Evolutionary conservation across 2,113 vertebrate species (phyloP), one percentile per base, ranked within the genome.

Genomic region (Tyto alba): DNA sequence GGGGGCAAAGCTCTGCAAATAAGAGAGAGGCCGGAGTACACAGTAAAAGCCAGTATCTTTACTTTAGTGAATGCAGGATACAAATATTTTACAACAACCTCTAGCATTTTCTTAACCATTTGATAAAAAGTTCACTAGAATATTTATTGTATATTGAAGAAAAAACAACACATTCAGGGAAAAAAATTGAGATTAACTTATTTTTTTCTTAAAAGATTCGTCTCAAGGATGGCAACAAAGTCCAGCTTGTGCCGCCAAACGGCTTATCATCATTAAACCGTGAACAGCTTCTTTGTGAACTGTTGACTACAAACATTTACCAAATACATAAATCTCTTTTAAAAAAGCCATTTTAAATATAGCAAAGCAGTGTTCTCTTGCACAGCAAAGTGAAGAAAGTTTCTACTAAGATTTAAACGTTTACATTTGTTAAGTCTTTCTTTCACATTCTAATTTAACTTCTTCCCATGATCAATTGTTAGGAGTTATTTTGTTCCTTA

Each of bases 181-280:
- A 98, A 99, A 98, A 98, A 99, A 98, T 97, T 98, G 98, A 98
- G 98, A 99, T 99, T 98, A 99, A 99, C 98, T 99, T 99, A 98
- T 98, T 98, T 98, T 97, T 97, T 98, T 98, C 98, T 98, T 98
- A 99, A 99, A 99, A 98, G 98, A 98, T 99, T 98, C 97, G 97
- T 99, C 98, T 99, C 98, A 98, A 98, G 98, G 98, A 99, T 99
- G 99, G 99, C 99, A 99, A 99, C 99, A 99, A 99, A 99, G 99
- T 99, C 99, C 99, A 99, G 99, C 99, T 99, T 99, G 98, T 99
- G 99, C 99, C 98, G 99, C 99, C 99, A 99, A 99, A 98, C 98
- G 98, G 99, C 99, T 98, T 98, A 88, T 96, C 96, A 97, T 95
- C 88, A 96, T 98, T 98, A 99, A 99, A 99, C 99, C 98, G 98